Conservation (phyloP, 2,797 vertebrate species). For the Sebastes wilsoni region DNA sequence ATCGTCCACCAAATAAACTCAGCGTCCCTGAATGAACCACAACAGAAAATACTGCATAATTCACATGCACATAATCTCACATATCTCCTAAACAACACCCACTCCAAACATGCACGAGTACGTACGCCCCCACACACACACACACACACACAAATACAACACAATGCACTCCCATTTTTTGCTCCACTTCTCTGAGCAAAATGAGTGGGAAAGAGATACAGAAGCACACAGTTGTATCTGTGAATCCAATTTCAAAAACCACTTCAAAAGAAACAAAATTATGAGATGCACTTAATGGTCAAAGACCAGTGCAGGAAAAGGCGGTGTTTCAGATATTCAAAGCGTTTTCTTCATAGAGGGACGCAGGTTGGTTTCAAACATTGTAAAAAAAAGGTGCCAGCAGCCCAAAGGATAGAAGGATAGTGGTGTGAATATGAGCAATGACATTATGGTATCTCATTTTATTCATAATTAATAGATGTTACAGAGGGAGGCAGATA, state of each 20-base stretch:
- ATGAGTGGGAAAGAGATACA: constrained; percentile 66
- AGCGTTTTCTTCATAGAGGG: neutral
- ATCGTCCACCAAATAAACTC: constrained; percentile 12
- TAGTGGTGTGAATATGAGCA: constrained; percentile 30
- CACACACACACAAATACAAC: constrained; percentile 8
- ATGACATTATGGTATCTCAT: constrained; percentile 26
- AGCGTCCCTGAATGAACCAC: constrained; percentile 6
- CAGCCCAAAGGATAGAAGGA: constrained; percentile 6
- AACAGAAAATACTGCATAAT: constrained; percentile 33
- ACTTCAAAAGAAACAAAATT: constrained; percentile 47
- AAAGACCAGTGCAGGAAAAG: constrained; percentile 23
- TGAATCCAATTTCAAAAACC: constrained; percentile 53
- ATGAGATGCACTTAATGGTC: constrained; percentile 33
- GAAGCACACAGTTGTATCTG: constrained; percentile 43
- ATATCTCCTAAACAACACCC: constrained; percentile 55
- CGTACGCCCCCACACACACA: neutral
- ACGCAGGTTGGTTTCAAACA: constrained; percentile 14
- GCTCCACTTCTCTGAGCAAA: constrained; percentile 56
- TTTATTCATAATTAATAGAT: constrained; percentile 59
- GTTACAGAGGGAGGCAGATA: constrained; percentile 46
- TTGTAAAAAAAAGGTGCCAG: constrained; percentile 2
- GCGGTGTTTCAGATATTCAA: constrained; percentile 2
- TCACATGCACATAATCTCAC: constrained; percentile 40
- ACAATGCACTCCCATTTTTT: constrained; percentile 43
- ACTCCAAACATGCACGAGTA: constrained; percentile 52